These are phyloP conservation scores for Dryomyza anilis DNA, from an alignment of 2,888 invertebrate genomes.

Conservation along the genomic window DNA sequence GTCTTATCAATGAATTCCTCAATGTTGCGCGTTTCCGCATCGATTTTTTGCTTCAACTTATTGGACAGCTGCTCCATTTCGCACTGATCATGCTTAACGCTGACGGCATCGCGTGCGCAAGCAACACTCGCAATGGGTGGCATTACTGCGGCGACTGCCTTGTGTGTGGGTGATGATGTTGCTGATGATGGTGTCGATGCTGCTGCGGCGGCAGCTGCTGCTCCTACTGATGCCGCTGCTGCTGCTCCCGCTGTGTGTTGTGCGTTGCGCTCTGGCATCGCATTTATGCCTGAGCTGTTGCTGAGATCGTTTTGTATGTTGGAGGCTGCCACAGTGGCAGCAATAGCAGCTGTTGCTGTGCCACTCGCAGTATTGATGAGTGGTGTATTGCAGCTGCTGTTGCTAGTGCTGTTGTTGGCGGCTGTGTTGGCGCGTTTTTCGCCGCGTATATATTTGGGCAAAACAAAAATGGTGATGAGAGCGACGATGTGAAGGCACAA, in stretches of 20 bases:
- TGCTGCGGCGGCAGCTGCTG: neutral
- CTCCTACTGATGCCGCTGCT: neutral
- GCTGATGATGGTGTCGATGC: neutral
- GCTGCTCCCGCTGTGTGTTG: slow-evolving; percentile 12
- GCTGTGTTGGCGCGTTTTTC: slow-evolving; percentile 40
- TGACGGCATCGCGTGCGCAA: slow-evolving; percentile 54
- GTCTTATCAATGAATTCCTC: slow-evolving; percentile 63
- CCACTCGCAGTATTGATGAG: neutral
- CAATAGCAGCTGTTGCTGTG: slow-evolving; percentile 8
- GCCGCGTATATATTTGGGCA: slow-evolving; percentile 56
- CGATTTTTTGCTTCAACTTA: slow-evolving; percentile 59
- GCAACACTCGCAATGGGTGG: slow-evolving; percentile 31
- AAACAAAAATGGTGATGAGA: slow-evolving; percentile 55
- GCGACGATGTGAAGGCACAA: slow-evolving; percentile 62
- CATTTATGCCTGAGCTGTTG: slow-evolving; percentile 23
- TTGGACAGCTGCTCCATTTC: slow-evolving; percentile 61
- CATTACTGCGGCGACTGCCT: neutral
- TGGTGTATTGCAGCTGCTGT: neutral
- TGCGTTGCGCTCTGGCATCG: slow-evolving; percentile 23
- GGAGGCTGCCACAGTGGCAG: too few species aligned
- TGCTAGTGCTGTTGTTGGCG: neutral
- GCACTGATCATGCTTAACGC: slow-evolving; percentile 58
- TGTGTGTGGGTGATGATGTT: too few species aligned
- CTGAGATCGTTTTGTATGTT: slow-evolving; percentile 25
- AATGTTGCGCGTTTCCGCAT: slow-evolving; percentile 60